Evolutionary conservation across 2,888 invertebrate species (phyloP).

Genomic region (Drosophila mimica): DNA sequence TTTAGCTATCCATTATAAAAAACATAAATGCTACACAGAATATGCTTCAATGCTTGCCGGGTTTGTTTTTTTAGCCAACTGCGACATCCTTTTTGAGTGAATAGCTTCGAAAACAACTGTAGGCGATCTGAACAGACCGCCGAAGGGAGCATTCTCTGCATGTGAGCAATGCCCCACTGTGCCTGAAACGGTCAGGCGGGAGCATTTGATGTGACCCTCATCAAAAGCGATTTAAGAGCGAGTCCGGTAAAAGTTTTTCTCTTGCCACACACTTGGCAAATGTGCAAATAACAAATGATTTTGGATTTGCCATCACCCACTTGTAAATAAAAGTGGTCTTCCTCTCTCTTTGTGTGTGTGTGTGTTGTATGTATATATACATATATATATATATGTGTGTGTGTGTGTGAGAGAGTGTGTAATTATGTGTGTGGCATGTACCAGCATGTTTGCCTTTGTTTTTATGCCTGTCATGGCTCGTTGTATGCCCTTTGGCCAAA

Average conservation of each 20-base stretch:
- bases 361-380: background rate
- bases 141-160: conserved; percentile 4
- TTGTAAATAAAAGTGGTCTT: conserved; percentile 70
- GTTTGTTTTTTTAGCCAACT: background rate
- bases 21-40: background rate
- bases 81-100: background rate
- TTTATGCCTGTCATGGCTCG: conserved; percentile 73
- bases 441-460: conserved; percentile 75
- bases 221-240: conserved; percentile 74
- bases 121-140: background rate
- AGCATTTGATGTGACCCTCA: conserved; percentile 69
- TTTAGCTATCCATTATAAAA: background rate
- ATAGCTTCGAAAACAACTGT: background rate
- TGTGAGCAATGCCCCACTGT: background rate
- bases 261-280: conserved; percentile 56
- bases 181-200: conserved; percentile 59
- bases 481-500: conserved; percentile 74
- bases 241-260: conserved; percentile 59
- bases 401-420: conserved; percentile 35
- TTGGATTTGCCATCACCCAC: conserved; percentile 75
- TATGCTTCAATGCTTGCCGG: background rate
- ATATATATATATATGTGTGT: background rate
- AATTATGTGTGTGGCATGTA: conserved; percentile 57
- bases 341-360: conserved; percentile 5
- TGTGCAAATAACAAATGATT: conserved; percentile 78